Evolutionary conservation across 92 coral and sea anemone species (phyloP), one percentile per base, ranked within the genome.

Genomic region (Porites divaricata): DNA sequence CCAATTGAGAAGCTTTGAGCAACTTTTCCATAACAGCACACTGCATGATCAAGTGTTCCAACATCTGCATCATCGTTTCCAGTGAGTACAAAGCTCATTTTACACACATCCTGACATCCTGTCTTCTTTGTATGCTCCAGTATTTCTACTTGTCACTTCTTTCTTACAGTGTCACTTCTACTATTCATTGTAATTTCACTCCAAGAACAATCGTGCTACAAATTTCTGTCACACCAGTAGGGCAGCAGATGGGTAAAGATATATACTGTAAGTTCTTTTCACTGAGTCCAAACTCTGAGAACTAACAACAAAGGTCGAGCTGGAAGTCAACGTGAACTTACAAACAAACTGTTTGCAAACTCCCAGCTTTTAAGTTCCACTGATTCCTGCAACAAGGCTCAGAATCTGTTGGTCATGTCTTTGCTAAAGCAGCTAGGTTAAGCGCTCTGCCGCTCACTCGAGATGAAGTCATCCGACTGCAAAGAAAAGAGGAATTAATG

Each of bases 381-480:
- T 63, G 21, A 45, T 61, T 59, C 59, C 57, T 82, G n/a, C 19
- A 20, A 72, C 17, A 16, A 35, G 8, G 8, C 11, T 20, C 45
- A 35, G 41, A 12, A 1, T 14, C 16, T 75, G 49, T 17, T 45
- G 8, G 65, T 85, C 71, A 91, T 84, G 94, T 88, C 86, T 93
- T 93, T 41, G 97, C 93, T 1, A 93, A 75, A 8, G 97, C 91
- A 6, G 95, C 93, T 12, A 93, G 87, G 86, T 91, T 93, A 10
- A 93, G 95, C 1, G 95, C 78, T 76, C 97, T 78, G 24, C 93
- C 83, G 67, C 97, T 89, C 2, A 86, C 88, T 3, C 97, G 91
- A 16, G 90, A 64, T 20, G 94, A 72, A 45, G 90, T 90, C 77
- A 91, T 85, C 9, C 97, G 93, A 69, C 91, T 93, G 69, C 11